Evolutionary conservation across 2,113 vertebrate genomes (phyloP).

Genomic region (Oreochromis niloticus): DNA sequence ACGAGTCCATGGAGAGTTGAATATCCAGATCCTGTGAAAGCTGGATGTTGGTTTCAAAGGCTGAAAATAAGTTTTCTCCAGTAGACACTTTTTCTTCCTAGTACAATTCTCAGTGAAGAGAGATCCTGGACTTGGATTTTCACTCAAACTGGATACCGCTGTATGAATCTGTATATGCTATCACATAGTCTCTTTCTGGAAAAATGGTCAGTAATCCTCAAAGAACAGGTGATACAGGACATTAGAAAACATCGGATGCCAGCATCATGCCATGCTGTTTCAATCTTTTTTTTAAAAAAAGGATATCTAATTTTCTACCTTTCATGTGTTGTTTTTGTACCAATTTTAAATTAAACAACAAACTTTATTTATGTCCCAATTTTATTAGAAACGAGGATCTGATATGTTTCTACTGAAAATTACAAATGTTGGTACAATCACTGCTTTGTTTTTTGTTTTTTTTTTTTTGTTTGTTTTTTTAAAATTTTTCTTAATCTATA

Average conservation of each 20-base stretch:
- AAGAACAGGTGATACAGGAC: not conserved
- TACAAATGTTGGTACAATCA: not conserved
- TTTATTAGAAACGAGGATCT: not conserved
- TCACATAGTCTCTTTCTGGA: not conserved
- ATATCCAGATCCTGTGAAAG: not conserved
- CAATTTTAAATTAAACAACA: not conserved
- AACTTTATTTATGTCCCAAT: not conserved
- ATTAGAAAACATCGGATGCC: not conserved
- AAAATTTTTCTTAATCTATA: not conserved
- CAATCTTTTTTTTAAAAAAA: too few species aligned
- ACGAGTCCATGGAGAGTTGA: fast-evolving
- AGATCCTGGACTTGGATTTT: not conserved
- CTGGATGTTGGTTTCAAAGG: not conserved
- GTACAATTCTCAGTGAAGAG: not conserved
- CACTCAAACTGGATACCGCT: not conserved
- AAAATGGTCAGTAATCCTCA: not conserved
- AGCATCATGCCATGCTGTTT: too few species aligned
- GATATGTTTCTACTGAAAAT: not conserved
- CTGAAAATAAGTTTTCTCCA: not conserved
- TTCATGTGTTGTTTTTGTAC: not conserved
- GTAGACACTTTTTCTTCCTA: not conserved
- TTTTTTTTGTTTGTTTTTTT: too few species aligned
- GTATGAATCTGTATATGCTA: not conserved
- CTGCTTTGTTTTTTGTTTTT: not conserved
- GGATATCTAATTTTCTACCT: not conserved